A percentile compares a stretch with the other conserved stretches of the same genome.
These are phyloP conservation scores for Semnopithecus entellus DNA, from an alignment of 2,113 vertebrate species.

Conservation along the genomic window DNA sequence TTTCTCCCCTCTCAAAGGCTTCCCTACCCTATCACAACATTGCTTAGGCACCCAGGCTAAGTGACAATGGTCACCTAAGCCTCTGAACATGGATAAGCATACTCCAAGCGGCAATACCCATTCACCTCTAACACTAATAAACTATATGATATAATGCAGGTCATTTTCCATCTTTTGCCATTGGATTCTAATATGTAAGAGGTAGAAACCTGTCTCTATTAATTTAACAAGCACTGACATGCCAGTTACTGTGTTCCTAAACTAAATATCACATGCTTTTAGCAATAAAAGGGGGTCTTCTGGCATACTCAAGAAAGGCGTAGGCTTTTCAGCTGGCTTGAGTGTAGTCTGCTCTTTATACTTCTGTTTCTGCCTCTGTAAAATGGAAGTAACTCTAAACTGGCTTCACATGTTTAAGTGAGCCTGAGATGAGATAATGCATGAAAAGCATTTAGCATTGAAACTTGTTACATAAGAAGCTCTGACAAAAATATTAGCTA, in stretches of 20 bases:
- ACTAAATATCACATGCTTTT: neutral
- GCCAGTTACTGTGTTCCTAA: neutral
- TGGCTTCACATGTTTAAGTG: neutral
- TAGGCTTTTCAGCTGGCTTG: neutral
- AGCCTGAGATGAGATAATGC: neutral
- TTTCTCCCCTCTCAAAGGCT: neutral
- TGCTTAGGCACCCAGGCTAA: neutral
- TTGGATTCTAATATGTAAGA: neutral
- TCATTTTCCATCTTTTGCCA: neutral
- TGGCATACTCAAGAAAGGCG: neutral
- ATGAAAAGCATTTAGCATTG: neutral
- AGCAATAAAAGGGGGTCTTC: neutral
- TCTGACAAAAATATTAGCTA: neutral
- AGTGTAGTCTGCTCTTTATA: neutral
- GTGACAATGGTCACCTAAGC: neutral
- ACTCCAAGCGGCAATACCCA: fast-evolving
- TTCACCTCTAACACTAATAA: neutral
- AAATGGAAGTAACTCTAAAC: neutral
- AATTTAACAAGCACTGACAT: neutral
- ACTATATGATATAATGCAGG: fast-evolving
- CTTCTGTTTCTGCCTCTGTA: neutral
- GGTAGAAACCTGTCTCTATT: neutral
- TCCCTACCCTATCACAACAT: neutral
- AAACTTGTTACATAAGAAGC: neutral
- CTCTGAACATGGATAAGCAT: neutral